Percentiles rank a stretch among this genome's conserved stretches.
Conservation (phyloP, 2,113 vertebrate genomes). For the Ifrita kowaldi region DNA sequence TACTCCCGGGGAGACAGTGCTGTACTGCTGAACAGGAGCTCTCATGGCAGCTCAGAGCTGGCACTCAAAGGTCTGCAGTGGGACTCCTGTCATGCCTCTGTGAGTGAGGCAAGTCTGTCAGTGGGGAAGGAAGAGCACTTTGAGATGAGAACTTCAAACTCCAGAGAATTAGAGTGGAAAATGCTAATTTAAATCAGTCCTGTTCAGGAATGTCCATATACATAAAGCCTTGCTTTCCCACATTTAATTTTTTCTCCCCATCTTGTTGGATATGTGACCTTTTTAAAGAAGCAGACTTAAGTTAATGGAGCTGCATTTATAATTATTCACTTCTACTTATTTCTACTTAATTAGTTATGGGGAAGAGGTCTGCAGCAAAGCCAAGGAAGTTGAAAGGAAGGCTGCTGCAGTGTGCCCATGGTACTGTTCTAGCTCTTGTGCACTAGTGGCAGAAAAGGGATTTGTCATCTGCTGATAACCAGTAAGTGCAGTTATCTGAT, state of each 20-base stretch:
- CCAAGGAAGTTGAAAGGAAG: background rate
- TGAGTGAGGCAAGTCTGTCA: background rate
- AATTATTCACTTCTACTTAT: background rate
- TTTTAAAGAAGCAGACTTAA: background rate
- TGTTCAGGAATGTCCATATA: background rate
- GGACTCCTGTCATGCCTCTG: background rate
- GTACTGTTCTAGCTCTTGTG: background rate
- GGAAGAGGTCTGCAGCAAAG: background rate
- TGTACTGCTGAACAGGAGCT: background rate
- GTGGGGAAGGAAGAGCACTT: background rate
- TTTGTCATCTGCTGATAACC: background rate
- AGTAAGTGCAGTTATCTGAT: background rate
- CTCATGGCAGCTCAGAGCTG: background rate
- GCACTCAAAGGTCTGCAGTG: background rate
- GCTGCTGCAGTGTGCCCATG: background rate
- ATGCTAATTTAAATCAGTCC: background rate
- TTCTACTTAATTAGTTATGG: background rate
- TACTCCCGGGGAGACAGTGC: rapidly evolving
- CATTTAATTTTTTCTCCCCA: rapidly evolving
- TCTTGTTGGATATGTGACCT: background rate
- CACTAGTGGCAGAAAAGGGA: background rate
- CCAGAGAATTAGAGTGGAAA: background rate
- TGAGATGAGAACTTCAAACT: background rate
- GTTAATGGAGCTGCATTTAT: background rate
- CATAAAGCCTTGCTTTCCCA: background rate